Conservation (phyloP, 1,140 invertebrate genomes). For the Megalonaias nervosa region DNA sequence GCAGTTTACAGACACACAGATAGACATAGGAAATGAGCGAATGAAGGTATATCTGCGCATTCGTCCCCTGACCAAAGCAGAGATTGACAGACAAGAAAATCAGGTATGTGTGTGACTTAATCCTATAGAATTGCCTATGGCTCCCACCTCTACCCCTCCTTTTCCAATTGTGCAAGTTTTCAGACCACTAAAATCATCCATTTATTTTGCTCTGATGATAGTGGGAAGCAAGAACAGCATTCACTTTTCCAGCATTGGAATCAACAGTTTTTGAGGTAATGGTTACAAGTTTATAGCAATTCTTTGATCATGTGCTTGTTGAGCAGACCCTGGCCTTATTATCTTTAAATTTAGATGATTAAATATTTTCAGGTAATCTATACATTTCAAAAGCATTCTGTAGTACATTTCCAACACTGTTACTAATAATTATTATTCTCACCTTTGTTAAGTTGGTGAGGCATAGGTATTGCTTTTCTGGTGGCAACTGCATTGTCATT, state of each 20-base stretch:
- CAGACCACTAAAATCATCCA: background rate
- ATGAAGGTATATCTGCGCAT: slow-evolving; percentile 66
- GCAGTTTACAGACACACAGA: too few species aligned
- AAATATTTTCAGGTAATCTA: too few species aligned
- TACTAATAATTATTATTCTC: too few species aligned
- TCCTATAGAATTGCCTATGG: background rate
- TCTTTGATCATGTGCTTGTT: too few species aligned
- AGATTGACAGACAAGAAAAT: slow-evolving; percentile 52
- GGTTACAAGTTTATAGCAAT: too few species aligned
- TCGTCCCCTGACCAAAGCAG: slow-evolving; percentile 60
- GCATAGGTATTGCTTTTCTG: too few species aligned
- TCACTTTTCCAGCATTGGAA: slow-evolving; percentile 1
- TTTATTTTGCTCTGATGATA: background rate
- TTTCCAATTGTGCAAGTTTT: background rate
- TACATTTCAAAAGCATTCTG: too few species aligned
- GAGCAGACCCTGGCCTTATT: too few species aligned
- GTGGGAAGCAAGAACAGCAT: background rate
- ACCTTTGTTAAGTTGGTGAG: too few species aligned
- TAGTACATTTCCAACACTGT: too few species aligned
- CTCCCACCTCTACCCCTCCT: background rate
- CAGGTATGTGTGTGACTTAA: slow-evolving; percentile 49
- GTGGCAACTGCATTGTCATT: too few species aligned
- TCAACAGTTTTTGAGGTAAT: background rate
- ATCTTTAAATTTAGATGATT: too few species aligned
- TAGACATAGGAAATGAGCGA: slow-evolving; percentile 40